These are phyloP conservation scores for Nysson spinosus DNA, from an alignment of 2,888 invertebrate species.

Conservation along the genomic window DNA sequence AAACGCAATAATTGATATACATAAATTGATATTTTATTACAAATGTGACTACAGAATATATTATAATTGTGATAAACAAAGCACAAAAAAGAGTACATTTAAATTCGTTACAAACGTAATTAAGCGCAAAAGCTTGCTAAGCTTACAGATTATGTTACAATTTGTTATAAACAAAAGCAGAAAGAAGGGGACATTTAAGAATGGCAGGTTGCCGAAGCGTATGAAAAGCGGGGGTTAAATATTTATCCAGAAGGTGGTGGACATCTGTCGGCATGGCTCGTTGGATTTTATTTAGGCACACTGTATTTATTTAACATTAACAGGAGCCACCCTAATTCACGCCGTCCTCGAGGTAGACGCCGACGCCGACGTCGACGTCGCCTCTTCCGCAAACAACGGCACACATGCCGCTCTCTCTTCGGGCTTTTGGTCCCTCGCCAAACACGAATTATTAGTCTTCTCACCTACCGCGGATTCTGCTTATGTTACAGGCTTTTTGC, in stretches of 20 bases:
- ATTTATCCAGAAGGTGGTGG: conserved; percentile 73
- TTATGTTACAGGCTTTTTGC: conserved; percentile 11
- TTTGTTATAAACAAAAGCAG: background rate
- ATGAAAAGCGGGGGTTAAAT: conserved; percentile 72
- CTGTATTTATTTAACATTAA: conserved; percentile 75
- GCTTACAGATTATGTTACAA: too few species aligned
- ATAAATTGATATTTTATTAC: too few species aligned
- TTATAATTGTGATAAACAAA: too few species aligned
- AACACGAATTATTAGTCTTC: conserved; percentile 66
- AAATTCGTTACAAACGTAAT: too few species aligned
- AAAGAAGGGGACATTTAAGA: background rate
- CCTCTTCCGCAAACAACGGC: conserved; percentile 63
- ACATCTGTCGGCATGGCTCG: conserved; percentile 74
- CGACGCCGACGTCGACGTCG: conserved; percentile 46
- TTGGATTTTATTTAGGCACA: conserved; percentile 74
- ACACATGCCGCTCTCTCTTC: conserved; percentile 63
- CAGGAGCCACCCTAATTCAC: conserved; percentile 60
- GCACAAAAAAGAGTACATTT: too few species aligned
- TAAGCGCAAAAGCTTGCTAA: too few species aligned
- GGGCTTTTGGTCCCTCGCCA: conserved; percentile 62
- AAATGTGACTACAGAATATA: too few species aligned
- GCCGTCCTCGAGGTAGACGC: conserved; percentile 44
- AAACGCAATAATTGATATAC: too few species aligned
- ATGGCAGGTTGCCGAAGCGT: conserved; percentile 16
- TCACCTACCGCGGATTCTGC: conserved; percentile 37